A percentile compares a stretch with the other conserved stretches of the same genome.
Conservation (phyloP, 92 coral and sea anemone genomes). For the Palythoa grandiflora region DNA sequence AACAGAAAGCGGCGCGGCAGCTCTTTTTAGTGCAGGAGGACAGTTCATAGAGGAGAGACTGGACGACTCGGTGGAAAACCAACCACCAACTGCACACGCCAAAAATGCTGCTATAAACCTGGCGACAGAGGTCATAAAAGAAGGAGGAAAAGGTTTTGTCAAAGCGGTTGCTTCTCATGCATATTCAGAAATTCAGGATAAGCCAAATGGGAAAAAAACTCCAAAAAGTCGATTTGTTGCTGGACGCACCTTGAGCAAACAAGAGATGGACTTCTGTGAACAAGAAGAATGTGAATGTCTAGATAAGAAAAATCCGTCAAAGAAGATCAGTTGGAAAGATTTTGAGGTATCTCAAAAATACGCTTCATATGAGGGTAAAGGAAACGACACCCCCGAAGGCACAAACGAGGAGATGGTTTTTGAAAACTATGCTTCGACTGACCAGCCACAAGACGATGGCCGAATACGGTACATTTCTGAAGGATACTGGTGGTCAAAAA, state of each 20-base stretch:
- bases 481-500: slow-evolving; percentile 58
- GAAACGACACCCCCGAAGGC: not conserved
- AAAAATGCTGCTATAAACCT: slow-evolving; percentile 21
- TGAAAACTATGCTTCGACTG: slow-evolving; percentile 5
- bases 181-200: slow-evolving; percentile 5
- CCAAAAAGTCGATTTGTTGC: not conserved
- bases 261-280: not conserved
- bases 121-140: not conserved
- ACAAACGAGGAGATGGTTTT: slow-evolving; percentile 14
- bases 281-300: not conserved
- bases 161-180: slow-evolving; percentile 6
- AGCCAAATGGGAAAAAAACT: not conserved
- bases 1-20: slow-evolving; percentile 35
- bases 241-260: not conserved
- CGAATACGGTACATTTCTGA: slow-evolving; percentile 50
- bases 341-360: not conserved
- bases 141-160: not conserved
- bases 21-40: slow-evolving; percentile 13
- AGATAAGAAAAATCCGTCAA: not conserved
- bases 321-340: not conserved
- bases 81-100: slow-evolving; percentile 44
- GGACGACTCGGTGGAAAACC: slow-evolving; percentile 62
- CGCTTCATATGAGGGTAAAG: not conserved
- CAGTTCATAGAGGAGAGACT: slow-evolving; percentile 58
- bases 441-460: slow-evolving; percentile 11